Evolutionary conservation across 2,113 vertebrate genomes (phyloP), one percentile per base, ranked within the genome.

Genomic region (Triplophysa siluroides): DNA sequence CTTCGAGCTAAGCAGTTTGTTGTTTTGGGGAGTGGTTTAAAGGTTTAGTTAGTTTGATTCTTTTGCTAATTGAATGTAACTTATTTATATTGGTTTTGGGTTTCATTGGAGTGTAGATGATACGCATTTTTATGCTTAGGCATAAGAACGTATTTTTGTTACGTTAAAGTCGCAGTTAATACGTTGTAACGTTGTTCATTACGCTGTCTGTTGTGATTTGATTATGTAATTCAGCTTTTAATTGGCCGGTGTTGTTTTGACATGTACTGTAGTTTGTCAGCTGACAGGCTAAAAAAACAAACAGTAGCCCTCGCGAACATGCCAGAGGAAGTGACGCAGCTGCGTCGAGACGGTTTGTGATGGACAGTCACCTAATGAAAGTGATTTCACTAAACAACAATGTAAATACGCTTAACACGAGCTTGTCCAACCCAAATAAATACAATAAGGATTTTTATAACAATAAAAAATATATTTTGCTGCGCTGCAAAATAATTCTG

Each of bases 261-360:
- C 21, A 19, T 45, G 73, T 29, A 29, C 29, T 29, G 29, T 43
- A 29, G 73, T 75, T 50, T 76, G 73, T 50, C 73, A 76, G 60
- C 73, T 77, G 75, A 52, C 75, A 16, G 61, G 47, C 61, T 76
- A 65, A 76, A 65, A 77, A 76, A 76, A 77, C 61, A 77, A 77
- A 54, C 75, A 77, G 62, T 12, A 54, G 74, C 1, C 13, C 74
- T 29, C 61, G 58, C 29, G 71, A 73, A 43, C 71, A 73, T 16
- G 73, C 21, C 38, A 76, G 45, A 29, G 75, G 75, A 77, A 77
- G 62, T 77, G 75, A 77, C 75, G 75, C 61, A 77, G 41, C 41
- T 47, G 23, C 26, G 69, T 26, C 2, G 29, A 24, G 74, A 64
- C n/a, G 13, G 33, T 47, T 63, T 26, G 47, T 64, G 61, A 21